Conservation (phyloP, 2,888 invertebrate species). For the Drosophila tripunctata region DNA sequence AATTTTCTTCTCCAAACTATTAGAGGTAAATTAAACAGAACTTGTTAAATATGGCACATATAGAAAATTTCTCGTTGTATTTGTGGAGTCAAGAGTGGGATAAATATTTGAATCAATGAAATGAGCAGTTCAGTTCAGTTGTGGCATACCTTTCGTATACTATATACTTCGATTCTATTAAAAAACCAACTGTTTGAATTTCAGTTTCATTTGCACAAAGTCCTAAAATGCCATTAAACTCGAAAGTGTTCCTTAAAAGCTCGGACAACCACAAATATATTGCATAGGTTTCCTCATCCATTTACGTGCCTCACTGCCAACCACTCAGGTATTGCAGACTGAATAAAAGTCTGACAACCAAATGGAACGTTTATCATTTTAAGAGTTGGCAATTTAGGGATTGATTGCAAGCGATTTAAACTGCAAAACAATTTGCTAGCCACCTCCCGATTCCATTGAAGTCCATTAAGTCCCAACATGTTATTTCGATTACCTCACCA, state of each 20-base stretch:
- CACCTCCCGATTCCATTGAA: not conserved
- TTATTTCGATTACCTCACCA: conserved; percentile 24
- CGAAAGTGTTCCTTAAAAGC: not conserved
- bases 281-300: not conserved
- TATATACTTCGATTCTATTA: too few species aligned
- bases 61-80: too few species aligned
- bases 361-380: conserved; percentile 66
- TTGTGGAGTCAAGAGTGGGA: too few species aligned
- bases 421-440: conserved; percentile 66
- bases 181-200: not conserved
- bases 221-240: conserved; percentile 6
- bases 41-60: too few species aligned
- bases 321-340: conserved; percentile 17
- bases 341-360: conserved; percentile 31
- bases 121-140: too few species aligned
- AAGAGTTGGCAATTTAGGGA: conserved; percentile 65
- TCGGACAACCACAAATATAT: conserved; percentile 19
- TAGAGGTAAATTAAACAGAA: too few species aligned
- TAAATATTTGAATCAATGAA: too few species aligned
- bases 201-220: not conserved
- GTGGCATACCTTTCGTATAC: too few species aligned
- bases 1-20: too few species aligned
- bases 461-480: conserved; percentile 23
- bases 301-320: not conserved
- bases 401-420: conserved; percentile 66